Evolutionary conservation across 2,888 invertebrate genomes (phyloP), one percentile per base, ranked within the genome.

Genomic region (Pilophorus perplexus): DNA sequence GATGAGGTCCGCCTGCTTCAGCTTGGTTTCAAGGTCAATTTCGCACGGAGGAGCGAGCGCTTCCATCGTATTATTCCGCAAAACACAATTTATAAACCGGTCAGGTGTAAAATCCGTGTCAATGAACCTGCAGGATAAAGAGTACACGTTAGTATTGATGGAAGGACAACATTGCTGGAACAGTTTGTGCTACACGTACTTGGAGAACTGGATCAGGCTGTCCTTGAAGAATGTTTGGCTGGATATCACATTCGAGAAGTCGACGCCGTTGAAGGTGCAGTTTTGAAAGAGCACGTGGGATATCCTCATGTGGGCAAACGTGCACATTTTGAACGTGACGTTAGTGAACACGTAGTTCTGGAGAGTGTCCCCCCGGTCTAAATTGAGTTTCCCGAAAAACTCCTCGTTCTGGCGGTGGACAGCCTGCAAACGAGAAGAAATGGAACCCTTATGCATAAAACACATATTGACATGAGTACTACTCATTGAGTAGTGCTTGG

Each of bases 211-310:
- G 8, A 69, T 54, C 2, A 50, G 22, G 10, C 65, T 64, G 22
- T 68, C 37, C 20, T 60, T 52, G 44, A 69, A 69, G 42, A 60
- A 69, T 12, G 69, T 69, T 23, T 68, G 68, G 38, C 67, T 69
- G 4, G 67, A 67, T n/a, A 64, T 52, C 23, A 69, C 38, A 20
- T 57, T 66, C 4, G 38, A 14, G 33, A 67, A 69, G 16, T 67
- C 67, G 2, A 54, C 38, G 20, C 64, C 28, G 14, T 23, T 42
- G 38, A 69, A 65, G 3, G 50, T 44, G 37, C 69, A 69, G 27
- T 67, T 65, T 25, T 67, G 42, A 37, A 69, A 69, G 2, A 33
- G 52, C 4, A 69, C 67, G 42, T 69, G 67, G 1, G 65, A 67
- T 4, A 68, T 38, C 38, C 64, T 59, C 27, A 68, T 62, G 20